Evolutionary conservation across 2,888 invertebrate species (phyloP), one percentile per base, ranked within the genome.

Genomic region (Platynereis dumerilii): DNA sequence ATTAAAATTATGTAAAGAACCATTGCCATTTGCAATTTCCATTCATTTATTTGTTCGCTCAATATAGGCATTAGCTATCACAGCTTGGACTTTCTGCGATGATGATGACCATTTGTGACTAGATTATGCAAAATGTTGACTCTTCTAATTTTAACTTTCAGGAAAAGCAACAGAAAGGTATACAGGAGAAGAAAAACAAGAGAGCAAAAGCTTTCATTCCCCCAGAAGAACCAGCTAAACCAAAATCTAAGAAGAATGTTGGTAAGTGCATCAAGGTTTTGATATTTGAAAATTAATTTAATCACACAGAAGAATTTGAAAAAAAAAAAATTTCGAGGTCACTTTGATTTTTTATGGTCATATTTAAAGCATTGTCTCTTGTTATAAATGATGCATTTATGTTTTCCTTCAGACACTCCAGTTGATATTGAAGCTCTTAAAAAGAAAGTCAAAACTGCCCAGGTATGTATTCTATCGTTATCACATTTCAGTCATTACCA

Each of bases 191-290:
- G 73, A 89, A 92, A 70, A 92, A 92, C 76, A 89, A 89, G 73
- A 87, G 95, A 72, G 91, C 90, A 70, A 88, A 91, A 82, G 90
- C 91, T 67, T 96, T 92, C 81, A 86, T 93, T 72, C 92, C 95
- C 58, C 96, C 78, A 1, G 73, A 72, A 57, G 79, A 79, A 61
- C 67, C 70, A 66, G 66, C 2, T 66, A 68, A 34, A 64, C 63
- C 7, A 76, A 76, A 66, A 75, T 74, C 67, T 66, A 34, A 54
- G 24, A 54, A 55, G 7, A 54, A 39, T 53, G 61, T 61, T 34
- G 34, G 24, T n/a, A 22, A n/a, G n/a, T 28, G 2, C 39, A n/a
- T 12, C 24, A 34, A 34, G n/a, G 20, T 56, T 7, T 56, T 10
- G 12, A 10, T 12, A 56, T 15, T 22, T 56, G 12, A 27, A 26